Evolutionary conservation across 2,113 vertebrate species (phyloP).

Genomic region (Notiomystis cincta): DNA sequence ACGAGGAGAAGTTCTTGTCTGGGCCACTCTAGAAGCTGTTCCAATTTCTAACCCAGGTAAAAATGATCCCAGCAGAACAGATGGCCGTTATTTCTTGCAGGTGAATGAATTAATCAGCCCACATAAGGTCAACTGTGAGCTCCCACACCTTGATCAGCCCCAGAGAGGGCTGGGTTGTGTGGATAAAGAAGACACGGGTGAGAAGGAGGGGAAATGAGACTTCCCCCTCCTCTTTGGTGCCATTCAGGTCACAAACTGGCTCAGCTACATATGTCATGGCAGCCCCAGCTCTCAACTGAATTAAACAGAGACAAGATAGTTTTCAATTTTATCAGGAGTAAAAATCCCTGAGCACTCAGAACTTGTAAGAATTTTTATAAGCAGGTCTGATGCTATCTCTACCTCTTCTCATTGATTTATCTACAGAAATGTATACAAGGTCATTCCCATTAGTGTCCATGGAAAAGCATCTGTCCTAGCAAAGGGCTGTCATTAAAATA

Average conservation of each 20-base stretch:
- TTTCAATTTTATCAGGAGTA: not conserved
- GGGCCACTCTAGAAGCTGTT: not conserved
- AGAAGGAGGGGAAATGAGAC: not conserved
- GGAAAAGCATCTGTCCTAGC: not conserved
- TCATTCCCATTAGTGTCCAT: not conserved
- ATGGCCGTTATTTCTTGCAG: not conserved
- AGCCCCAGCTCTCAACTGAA: not conserved
- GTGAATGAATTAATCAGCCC: not conserved
- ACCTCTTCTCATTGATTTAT: not conserved
- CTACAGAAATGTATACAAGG: not conserved
- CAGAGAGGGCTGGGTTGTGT: not conserved
- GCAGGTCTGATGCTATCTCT: not conserved
- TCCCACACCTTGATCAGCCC: accelerated
- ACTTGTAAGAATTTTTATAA: not conserved
- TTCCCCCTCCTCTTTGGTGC: not conserved
- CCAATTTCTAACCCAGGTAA: not conserved
- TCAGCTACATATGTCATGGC: not conserved
- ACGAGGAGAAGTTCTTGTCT: not conserved
- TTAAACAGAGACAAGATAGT: not conserved
- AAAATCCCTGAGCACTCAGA: not conserved
- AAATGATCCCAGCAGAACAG: not conserved
- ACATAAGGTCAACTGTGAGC: not conserved
- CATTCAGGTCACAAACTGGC: not conserved
- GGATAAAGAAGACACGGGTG: not conserved
- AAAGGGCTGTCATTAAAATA: not conserved